Evolutionary conservation across 1,140 invertebrate species (phyloP).

Genomic region (Drosophila bocki): DNA sequence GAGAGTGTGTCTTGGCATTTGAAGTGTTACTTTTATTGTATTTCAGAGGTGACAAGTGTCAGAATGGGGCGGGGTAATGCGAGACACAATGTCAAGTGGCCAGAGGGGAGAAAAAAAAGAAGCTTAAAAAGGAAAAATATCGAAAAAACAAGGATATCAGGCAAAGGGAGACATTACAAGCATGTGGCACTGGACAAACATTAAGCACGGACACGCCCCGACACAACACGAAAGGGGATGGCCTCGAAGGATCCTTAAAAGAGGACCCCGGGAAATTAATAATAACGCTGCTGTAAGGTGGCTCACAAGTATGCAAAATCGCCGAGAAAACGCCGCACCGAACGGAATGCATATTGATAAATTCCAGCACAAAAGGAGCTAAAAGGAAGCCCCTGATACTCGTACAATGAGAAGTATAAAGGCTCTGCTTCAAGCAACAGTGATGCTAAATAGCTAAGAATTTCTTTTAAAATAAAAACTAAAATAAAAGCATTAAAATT

Average conservation of each 20-base stretch:
- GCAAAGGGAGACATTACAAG: slow-evolving; percentile 42
- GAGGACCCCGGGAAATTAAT: slow-evolving; percentile 34
- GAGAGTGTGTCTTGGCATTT: slow-evolving; percentile 53
- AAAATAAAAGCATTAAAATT: background rate
- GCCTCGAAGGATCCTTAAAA: slow-evolving; percentile 3
- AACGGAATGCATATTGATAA: slow-evolving; percentile 70
- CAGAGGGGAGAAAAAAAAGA: slow-evolving; percentile 12
- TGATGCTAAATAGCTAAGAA: slow-evolving; percentile 7
- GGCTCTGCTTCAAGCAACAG: background rate
- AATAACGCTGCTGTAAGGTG: slow-evolving; percentile 19
- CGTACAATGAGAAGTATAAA: slow-evolving; percentile 40
- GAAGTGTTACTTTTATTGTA: slow-evolving; percentile 60
- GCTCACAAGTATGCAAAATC: slow-evolving; percentile 60
- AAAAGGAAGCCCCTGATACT: slow-evolving; percentile 8
- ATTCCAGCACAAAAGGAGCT: slow-evolving; percentile 46
- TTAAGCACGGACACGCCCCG: slow-evolving; percentile 34
- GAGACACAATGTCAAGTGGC: slow-evolving; percentile 62
- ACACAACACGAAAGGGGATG: slow-evolving; percentile 34
- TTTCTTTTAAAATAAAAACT: background rate
- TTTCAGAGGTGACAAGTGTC: slow-evolving; percentile 29
- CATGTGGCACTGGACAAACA: slow-evolving; percentile 48
- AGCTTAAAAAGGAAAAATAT: slow-evolving; percentile 11
- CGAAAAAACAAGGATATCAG: slow-evolving; percentile 29
- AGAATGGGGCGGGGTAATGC: slow-evolving; percentile 48
- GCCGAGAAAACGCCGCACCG: slow-evolving; percentile 29